Evolutionary conservation across 1,140 invertebrate genomes (phyloP), one percentile per base, ranked within the genome.

Genomic region (Plodia interpunctella): DNA sequence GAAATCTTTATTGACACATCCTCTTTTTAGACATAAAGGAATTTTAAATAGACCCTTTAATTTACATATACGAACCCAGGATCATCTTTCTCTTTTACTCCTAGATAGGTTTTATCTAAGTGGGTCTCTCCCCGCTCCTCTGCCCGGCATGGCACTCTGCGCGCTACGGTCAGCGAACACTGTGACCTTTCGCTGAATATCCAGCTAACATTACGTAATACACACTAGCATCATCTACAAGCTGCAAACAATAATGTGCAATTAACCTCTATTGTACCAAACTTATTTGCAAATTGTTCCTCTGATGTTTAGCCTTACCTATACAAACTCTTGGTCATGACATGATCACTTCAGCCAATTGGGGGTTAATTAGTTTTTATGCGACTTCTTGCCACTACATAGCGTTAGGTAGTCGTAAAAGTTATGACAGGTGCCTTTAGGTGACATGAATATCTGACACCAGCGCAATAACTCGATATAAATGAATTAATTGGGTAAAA

Each of bases 161-260:
- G 38, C 74, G 82, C 78, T 75, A 83, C 84, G 84, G 84, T 83
- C 84, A 81, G 75, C 75, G 84, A 71, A 60, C 82, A 84, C 78
- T 68, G 72, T 81, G 84, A 85, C 84, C 84, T 85, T 78, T 83
- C 60, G 70, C 73, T 68, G 65, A 78, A 76, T 74, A 79, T 75
- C 68, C 60, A 18, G 13, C 17, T 19, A 17, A 20, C 55, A 68
- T 85, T 77, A 80, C 73, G 75, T 77, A 77, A 82, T 69, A 65
- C 61, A 72, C 58, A 59, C 62, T 65, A 49, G 54, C 56, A 67
- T 59, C 64, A 49, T 58, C 28, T 62, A 13, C 49, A 62, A 64
- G 44, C 59, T 62, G 13, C 49, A 62, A 64, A 32, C 59, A 61
- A 44, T 44, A 44, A n/a, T 17, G 38, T 44, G 10, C 38, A 44